Conservation (phyloP, 1,140 invertebrate species). For the Rhyzopertha dominica region DNA sequence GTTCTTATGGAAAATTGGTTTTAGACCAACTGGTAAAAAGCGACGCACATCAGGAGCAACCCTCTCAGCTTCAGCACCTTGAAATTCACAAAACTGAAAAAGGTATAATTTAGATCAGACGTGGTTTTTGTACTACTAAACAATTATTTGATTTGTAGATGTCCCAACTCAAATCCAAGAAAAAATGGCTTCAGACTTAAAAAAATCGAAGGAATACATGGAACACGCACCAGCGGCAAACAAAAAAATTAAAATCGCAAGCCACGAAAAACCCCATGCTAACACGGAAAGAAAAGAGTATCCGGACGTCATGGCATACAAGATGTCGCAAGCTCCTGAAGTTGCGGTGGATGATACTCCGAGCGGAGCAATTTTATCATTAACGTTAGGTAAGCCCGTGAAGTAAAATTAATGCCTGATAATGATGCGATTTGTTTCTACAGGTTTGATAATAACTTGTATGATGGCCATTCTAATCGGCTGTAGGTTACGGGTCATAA, state of each 20-base stretch:
- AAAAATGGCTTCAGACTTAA: conserved; percentile 40
- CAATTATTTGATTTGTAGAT: conserved; percentile 23
- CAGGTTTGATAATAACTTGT: conserved; percentile 62
- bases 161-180: conserved; percentile 37
- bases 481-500: conserved; percentile 72
- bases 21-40: too few species aligned
- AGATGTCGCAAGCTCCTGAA: conserved; percentile 38
- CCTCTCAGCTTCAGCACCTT: too few species aligned
- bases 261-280: conserved; percentile 9
- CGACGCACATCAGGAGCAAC: too few species aligned
- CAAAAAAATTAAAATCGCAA: conserved; percentile 27
- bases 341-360: conserved; percentile 63
- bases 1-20: too few species aligned
- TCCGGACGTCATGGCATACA: conserved; percentile 30
- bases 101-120: too few species aligned
- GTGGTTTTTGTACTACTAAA: too few species aligned
- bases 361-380: conserved; percentile 76
- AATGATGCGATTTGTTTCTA: conserved; percentile 30
- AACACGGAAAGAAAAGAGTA: conserved; percentile 23
- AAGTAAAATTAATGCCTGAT: conserved; percentile 5
- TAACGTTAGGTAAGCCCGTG: conserved; percentile 60
- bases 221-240: conserved; percentile 16
- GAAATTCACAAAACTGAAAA: too few species aligned
- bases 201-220: conserved; percentile 38
- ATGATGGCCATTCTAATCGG: conserved; percentile 67